Evolutionary conservation across 2,797 vertebrate genomes (phyloP), one percentile per base, ranked within the genome.

Genomic region (Vultur gryphus): DNA sequence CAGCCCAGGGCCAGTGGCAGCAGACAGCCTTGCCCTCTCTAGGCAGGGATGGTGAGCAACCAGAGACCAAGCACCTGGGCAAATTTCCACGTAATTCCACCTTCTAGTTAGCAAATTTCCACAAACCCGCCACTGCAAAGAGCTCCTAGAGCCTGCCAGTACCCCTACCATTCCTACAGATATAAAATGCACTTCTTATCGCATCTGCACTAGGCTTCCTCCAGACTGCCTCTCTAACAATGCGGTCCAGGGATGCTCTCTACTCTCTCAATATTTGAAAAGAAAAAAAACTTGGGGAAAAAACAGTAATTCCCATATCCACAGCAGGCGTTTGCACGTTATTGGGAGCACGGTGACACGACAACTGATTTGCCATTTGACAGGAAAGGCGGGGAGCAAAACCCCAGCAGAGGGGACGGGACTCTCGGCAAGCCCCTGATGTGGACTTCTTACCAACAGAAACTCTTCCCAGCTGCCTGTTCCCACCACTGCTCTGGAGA

Each of bases 161-260:
- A 77, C 17, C 58, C 18, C 15, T 48, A 28, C 11, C 3, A 2
- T 14, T 75, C 21, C n/a, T n/a, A 29, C 2, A 83, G 33, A 35
- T 7, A 24, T 3, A 33, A 85, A 80, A 70, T 0, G 15, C 1
- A 5, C 19, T 57, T 61, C 41, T 8, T 3, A 48, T 5, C 0
- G 0, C 49, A 46, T 28, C 54, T n/a, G 15, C 31, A 24, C 13
- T 16, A 59, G 44, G 43, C 24, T 70, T 87, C 26, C 39, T 84
- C 55, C 28, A 58, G 35, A 39, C 26, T 49, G 25, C 10, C 29
- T 35, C 35, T 43, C 44, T 13, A 78, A 59, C 28, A 81, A 23
- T 1, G 12, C 28, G n/a, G 62, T 23, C 41, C 65, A 86, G 43
- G 16, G 15, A 80, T 33, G 52, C 18, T 28, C 41, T 35, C 41